Base-by-base conservation (phyloP, 2,797 vertebrate species). In the Vultur gryphus region DNA sequence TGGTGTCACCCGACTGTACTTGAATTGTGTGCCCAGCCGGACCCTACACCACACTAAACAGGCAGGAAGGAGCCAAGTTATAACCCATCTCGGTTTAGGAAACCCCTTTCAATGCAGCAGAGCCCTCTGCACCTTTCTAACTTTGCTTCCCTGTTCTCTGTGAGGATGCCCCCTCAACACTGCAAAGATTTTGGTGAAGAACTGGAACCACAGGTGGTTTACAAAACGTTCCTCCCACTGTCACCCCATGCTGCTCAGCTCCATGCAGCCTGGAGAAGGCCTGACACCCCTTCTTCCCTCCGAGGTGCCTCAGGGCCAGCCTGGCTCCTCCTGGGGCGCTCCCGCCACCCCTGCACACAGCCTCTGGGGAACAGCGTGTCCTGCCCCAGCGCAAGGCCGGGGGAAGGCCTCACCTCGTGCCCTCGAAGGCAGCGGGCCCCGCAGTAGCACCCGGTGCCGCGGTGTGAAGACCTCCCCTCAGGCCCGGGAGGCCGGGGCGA, bases 41-140 rank as follows among this genome's bases (percentile, higher is more conserved):
- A n/a, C 37, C 16, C 69, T 6, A 25, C 15, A 4, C 29, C 55
- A 10, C 13, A 5, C 16, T 16, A 18, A 54, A 26, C 0, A 0
- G 11, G 11, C 23, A 23, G 21, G 19, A 41, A 25, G 16, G 46
- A 49, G 16, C 10, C 20, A 35, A 15, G 1, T 20, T n/a, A 17
- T 1, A 62, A 51, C 37, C 31, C 25, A 9, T 13, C 29, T 46
- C 5, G 1, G 28, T 16, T 66, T 20, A 26, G 35, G 70, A 76
- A 39, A 10, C 9, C 10, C 46, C 12, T 6, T 13, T 16, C 44
- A 37, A 11, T 8, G 49, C 76, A 65, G 49, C 55, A 46, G n/a
- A 85, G 41, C 61, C 33, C 35, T 41, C 49, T 25, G 35, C 43
- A 16, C 29, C 18, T 16, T 43, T 17, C 4, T 4, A 61, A 8